Evolutionary conservation across 1,140 invertebrate species (phyloP).

Genomic region (Agrilus planipennis): DNA sequence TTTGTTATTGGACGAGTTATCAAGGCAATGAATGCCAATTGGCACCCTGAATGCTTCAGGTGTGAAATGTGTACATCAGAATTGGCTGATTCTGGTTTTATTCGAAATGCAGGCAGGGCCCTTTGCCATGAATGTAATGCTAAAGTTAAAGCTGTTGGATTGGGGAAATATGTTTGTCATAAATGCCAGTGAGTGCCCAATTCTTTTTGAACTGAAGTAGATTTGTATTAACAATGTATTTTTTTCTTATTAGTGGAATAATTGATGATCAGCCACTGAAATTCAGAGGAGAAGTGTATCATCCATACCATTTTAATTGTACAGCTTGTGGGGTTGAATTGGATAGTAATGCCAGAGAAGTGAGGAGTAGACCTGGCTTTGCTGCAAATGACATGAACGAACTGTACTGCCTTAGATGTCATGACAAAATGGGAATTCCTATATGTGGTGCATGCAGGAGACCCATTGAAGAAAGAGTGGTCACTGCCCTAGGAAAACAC

Average conservation of each 20-base stretch:
- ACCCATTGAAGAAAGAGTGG: slow-evolving; percentile 92
- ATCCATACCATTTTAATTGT: slow-evolving; percentile 99
- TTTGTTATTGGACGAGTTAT: slow-evolving; percentile 97
- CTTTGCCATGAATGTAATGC: slow-evolving; percentile 97
- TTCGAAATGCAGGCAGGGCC: slow-evolving; percentile 84
- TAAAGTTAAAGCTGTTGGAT: slow-evolving; percentile 84
- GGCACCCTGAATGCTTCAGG: slow-evolving; percentile 96
- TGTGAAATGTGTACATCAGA: slow-evolving; percentile 87
- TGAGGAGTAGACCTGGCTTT: slow-evolving; percentile 78
- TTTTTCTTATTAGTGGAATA: slow-evolving; percentile 56
- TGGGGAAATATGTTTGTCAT: slow-evolving; percentile 95
- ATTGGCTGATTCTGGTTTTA: slow-evolving; percentile 94
- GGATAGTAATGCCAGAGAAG: slow-evolving; percentile 86
- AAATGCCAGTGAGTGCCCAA: slow-evolving; percentile 84
- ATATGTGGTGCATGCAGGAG: slow-evolving; percentile 96
- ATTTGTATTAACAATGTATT: not conserved
- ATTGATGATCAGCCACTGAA: slow-evolving; percentile 95
- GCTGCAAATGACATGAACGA: slow-evolving; percentile 92
- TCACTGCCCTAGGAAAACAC: slow-evolving; percentile 95
- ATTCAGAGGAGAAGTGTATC: slow-evolving; percentile 94
- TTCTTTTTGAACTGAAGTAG: slow-evolving; percentile 5
- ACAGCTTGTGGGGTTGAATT: slow-evolving; percentile 77
- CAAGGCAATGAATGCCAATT: slow-evolving; percentile 97
- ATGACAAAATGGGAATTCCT: slow-evolving; percentile 97
- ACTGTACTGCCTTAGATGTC: slow-evolving; percentile 93